phyloP scores from a whole-genome alignment of 2,888 invertebrate species.

The Pegoplata infirma region DNA sequence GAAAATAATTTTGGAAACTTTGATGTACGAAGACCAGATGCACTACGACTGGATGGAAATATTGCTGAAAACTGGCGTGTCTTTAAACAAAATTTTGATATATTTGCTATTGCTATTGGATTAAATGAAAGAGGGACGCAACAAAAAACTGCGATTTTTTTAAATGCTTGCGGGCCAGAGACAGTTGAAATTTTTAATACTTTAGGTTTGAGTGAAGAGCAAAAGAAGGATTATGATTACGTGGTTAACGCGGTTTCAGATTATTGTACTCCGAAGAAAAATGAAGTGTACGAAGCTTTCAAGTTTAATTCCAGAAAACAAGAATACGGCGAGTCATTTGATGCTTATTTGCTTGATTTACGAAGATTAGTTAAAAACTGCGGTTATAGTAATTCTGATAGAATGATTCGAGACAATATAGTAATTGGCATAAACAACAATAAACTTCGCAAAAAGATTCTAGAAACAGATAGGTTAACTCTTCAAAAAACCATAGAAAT shows the following conservation, averaged over 20 bases:
- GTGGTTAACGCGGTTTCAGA: constrained; percentile 49
- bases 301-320: too few relatives aligned
- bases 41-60: constrained; percentile 11
- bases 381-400: too few relatives aligned
- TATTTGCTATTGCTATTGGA: constrained; percentile 18
- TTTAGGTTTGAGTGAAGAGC: constrained; percentile 16
- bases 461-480: too few relatives aligned
- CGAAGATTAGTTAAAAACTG: too few relatives aligned
- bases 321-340: constrained; percentile 32
- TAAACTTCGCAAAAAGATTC: constrained; percentile 27
- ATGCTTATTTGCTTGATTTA: too few relatives aligned
- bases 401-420: too few relatives aligned
- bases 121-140: neutral
- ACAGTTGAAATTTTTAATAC: constrained; percentile 49
- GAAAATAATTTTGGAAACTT: neutral
- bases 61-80: constrained; percentile 35
- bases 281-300: too few relatives aligned
- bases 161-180: constrained; percentile 53
- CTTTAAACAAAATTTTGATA: constrained; percentile 37
- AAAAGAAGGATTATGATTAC: constrained; percentile 30
- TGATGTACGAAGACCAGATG: neutral
- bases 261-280: too few relatives aligned
- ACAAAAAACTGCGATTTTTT: constrained; percentile 41
- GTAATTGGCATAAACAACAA: constrained; percentile 18
- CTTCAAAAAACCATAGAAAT: too few relatives aligned